Evolutionary conservation across 1,140 invertebrate species (phyloP), one percentile per base, ranked within the genome.

Genomic region (Contarinia nasturtii): DNA sequence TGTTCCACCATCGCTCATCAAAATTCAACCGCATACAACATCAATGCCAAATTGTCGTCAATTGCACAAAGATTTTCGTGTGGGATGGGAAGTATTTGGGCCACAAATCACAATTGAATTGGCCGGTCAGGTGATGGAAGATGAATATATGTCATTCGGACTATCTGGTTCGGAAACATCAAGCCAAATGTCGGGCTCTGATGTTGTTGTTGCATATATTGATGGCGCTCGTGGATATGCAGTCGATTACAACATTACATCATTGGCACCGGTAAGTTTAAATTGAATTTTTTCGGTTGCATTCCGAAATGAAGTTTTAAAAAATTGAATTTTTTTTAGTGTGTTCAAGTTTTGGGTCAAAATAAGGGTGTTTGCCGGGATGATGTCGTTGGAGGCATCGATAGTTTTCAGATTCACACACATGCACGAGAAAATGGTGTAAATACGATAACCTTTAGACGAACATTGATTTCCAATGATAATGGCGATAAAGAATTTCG

Each of bases 31-130:
- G 3, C 66, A 72, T 51, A 67, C 67, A 49, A 67, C 74, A 52
- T 61, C 72, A 19, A 65, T 90, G 46, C 85, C 86, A 44, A 87
- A 90, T 61, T 92, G 89, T 62, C 62, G 82, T 52, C 85, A 88
- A 63, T 69, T 91, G 7, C 87, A 91, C 61, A 79, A 78, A 60
- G 74, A 85, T 54, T 67, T 82, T 46, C 86, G 89, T 69, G 71
- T 90, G 2, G 78, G 79, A 10, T 93, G 88, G 88, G 86, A 91
- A 59, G 77, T 91, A 3, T 86, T 89, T 59, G 86, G 87, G 0
- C 81, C 79, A n/a, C 79, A 85, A 59, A 79, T 93, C 44, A 90
- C 86, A 1, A 75, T 93, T 47, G 78, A 91, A 64, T 64, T 93
- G 7, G 76, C 80, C n/a, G 87, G 78, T n/a, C 76, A 81, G 68